Evolutionary conservation across 2,888 invertebrate genomes (phyloP).

Genomic region (Melinopterus prodromus): DNA sequence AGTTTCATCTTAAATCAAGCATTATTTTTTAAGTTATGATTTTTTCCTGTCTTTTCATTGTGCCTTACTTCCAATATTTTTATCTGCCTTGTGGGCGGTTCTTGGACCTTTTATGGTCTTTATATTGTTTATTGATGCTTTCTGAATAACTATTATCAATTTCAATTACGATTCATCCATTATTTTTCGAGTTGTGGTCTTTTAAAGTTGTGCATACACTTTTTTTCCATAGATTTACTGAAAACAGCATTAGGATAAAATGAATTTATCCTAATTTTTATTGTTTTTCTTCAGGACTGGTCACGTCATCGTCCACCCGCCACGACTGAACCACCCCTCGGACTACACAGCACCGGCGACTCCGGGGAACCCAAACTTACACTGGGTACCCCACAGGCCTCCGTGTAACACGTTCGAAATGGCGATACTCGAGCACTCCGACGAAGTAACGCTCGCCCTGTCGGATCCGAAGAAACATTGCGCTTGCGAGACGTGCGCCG

Average conservation of each 20-base stretch:
- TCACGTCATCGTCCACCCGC: background rate
- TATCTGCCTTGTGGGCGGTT: background rate
- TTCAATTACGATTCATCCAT: background rate
- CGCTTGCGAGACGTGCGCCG: background rate
- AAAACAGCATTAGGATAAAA: too few relatives aligned
- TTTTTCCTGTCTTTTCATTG: background rate
- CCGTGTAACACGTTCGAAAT: slow-evolving; percentile 41
- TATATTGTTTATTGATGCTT: background rate
- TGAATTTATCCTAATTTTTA: too few relatives aligned
- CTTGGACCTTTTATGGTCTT: background rate
- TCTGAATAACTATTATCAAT: background rate
- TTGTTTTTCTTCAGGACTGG: background rate
- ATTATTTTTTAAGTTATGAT: too few relatives aligned
- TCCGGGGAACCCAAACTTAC: slow-evolving; percentile 24
- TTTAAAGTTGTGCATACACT: background rate
- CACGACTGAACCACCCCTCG: background rate
- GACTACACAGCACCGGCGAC: background rate
- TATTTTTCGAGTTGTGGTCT: background rate
- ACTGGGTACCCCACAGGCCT: slow-evolving; percentile 38
- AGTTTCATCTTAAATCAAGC: too few relatives aligned
- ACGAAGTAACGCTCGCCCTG: background rate
- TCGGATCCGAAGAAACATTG: background rate
- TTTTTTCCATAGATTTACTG: too few relatives aligned
- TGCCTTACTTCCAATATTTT: background rate
- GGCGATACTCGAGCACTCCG: slow-evolving; percentile 38